A percentile compares a stretch with the other conserved stretches of the same genome.
Conservation (phyloP, 2,113 vertebrate species). For the Syngnathus scovelli region DNA sequence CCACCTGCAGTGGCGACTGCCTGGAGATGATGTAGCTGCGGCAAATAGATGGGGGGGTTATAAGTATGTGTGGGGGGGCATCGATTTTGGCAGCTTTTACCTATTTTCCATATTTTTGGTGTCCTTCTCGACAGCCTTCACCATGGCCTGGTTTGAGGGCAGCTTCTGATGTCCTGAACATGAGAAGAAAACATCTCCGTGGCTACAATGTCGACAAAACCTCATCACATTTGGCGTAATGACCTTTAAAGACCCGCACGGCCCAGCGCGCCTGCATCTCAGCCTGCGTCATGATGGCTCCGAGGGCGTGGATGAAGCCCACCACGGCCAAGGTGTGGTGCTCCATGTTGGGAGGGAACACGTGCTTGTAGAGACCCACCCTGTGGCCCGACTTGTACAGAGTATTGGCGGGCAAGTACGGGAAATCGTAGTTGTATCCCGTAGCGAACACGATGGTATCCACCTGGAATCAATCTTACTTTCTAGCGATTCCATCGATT, state of each 20-base stretch:
- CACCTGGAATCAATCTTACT: slow-evolving; percentile 46
- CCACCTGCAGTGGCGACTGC: slow-evolving; percentile 65
- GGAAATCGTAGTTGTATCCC: slow-evolving; percentile 82
- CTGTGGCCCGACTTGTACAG: slow-evolving; percentile 69
- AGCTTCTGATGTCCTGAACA: slow-evolving; percentile 45
- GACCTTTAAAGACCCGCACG: slow-evolving; percentile 79
- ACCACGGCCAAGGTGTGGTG: slow-evolving; percentile 82
- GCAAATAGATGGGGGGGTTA: not conserved
- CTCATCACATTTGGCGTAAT: not conserved
- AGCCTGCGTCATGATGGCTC: slow-evolving; percentile 82
- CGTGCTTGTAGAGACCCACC: slow-evolving; percentile 75
- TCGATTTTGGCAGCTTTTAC: slow-evolving; percentile 22
- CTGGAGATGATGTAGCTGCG: slow-evolving; percentile 61
- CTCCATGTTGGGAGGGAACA: slow-evolving; percentile 78
- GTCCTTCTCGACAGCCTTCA: slow-evolving; percentile 56
- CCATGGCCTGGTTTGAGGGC: slow-evolving; percentile 54
- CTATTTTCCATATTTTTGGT: slow-evolving; percentile 52
- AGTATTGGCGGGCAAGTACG: slow-evolving; percentile 70
- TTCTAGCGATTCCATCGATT: no score
- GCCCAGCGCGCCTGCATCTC: slow-evolving; percentile 88
- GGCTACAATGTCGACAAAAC: not conserved
- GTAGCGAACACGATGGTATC: slow-evolving; percentile 85
- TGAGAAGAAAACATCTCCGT: slow-evolving; percentile 3
- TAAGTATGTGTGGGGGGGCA: no score
- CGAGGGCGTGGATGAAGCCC: slow-evolving; percentile 78